Percentiles rank a stretch among this genome's conserved stretches.
These are phyloP conservation scores for Protonibea diacanthus DNA, from an alignment of 2,797 vertebrate genomes.

Conservation along the genomic window DNA sequence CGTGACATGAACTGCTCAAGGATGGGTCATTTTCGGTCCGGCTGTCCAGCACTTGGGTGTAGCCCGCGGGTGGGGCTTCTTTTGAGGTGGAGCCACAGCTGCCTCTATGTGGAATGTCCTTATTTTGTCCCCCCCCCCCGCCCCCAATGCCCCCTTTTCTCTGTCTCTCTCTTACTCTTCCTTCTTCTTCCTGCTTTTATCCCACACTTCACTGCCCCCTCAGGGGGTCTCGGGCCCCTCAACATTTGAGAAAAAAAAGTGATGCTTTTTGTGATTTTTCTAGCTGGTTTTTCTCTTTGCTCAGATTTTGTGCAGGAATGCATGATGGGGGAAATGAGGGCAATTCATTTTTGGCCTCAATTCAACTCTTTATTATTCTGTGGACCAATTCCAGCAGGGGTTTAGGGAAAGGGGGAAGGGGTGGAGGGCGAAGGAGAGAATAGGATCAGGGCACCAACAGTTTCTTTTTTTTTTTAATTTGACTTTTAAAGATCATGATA, in stretches of 20 bases:
- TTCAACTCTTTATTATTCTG: constrained; percentile 76
- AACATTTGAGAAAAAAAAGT: constrained; percentile 68
- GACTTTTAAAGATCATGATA: constrained; percentile 79
- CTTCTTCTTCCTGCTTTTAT: constrained; percentile 38
- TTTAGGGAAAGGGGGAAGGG: constrained; percentile 52
- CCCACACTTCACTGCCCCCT: constrained; percentile 43
- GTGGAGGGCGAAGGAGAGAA: constrained; percentile 46
- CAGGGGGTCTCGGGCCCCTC: constrained; percentile 27
- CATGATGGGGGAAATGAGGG: constrained; percentile 72
- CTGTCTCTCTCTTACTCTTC: constrained; percentile 33
- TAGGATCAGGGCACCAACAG: constrained; percentile 65
- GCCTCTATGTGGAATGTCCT: constrained; percentile 84
- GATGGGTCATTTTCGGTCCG: constrained; percentile 52
- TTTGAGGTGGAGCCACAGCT: constrained; percentile 82
- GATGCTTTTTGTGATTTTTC: constrained; percentile 73
- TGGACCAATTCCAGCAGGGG: constrained; percentile 84
- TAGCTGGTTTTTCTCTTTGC: constrained; percentile 69
- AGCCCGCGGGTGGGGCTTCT: constrained; percentile 71
- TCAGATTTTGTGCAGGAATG: constrained; percentile 77
- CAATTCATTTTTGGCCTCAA: constrained; percentile 65
- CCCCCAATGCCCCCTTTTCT: constrained; percentile 8
- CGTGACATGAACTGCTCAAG: constrained; percentile 59
- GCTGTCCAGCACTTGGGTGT: constrained; percentile 73
- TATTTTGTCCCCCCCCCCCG: constrained; percentile 56
- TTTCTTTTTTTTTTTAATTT: constrained; percentile 57